Evolutionary conservation across 2,888 invertebrate species (phyloP).

Genomic region (Minunthozetes semirufus): DNA sequence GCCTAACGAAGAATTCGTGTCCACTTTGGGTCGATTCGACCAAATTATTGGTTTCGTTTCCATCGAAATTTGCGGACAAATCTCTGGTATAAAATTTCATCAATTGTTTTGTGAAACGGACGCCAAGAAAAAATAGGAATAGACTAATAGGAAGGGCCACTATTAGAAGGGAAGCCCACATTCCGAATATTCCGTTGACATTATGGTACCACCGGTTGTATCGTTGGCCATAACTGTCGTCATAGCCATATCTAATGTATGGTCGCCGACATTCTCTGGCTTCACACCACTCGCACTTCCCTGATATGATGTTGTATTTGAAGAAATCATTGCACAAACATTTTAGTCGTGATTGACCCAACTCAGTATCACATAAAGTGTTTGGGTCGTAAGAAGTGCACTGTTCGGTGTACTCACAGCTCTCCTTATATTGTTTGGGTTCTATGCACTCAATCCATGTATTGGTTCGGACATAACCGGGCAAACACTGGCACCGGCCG

Average conservation of each 20-base stretch:
- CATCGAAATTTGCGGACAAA: no score
- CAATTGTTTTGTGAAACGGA: constrained; percentile 11
- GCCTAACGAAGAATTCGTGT: not conserved
- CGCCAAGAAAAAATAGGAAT: not conserved
- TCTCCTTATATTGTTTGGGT: not conserved
- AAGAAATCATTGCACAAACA: constrained; percentile 3
- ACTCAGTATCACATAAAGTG: constrained; percentile 7
- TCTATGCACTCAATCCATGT: not conserved
- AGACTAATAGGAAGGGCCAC: constrained; percentile 8
- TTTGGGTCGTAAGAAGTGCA: not conserved
- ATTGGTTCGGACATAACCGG: not conserved
- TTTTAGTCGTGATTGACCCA: not conserved
- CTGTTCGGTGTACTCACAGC: not conserved
- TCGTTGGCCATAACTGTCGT: not conserved
- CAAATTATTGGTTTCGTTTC: not conserved
- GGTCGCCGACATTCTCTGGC: not conserved
- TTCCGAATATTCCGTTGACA: constrained; percentile 13
- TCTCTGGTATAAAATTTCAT: not conserved
- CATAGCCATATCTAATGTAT: not conserved
- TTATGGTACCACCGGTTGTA: constrained; percentile 24
- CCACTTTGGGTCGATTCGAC: not conserved
- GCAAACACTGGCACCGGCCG: not conserved
- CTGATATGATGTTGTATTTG: not conserved
- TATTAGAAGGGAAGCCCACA: constrained; percentile 15
- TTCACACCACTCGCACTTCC: not conserved